A percentile compares a stretch with the other conserved stretches of the same genome.
Evolutionary conservation across 2,113 vertebrate species (phyloP).

Genomic region (Thinocorus orbignyianus): DNA sequence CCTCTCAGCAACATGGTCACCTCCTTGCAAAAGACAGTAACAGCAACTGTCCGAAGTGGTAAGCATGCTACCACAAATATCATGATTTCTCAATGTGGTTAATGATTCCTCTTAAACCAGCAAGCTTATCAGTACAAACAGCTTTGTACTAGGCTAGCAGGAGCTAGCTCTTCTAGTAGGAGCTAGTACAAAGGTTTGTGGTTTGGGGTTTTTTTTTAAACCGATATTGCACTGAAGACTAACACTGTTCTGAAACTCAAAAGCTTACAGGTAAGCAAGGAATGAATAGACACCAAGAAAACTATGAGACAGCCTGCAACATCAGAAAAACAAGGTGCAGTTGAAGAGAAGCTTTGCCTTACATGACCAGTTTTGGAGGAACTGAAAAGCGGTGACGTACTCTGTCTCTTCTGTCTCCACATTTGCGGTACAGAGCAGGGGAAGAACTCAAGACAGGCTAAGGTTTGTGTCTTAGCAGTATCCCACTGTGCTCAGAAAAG

Average conservation of each 20-base stretch:
- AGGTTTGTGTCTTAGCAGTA: not conserved
- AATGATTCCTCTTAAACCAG: not conserved
- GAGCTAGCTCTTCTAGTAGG: too few species aligned
- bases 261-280: not conserved
- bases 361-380: not conserved
- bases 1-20: not conserved
- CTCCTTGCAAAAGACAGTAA: not conserved
- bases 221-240: not conserved
- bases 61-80: not conserved
- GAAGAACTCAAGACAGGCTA: not conserved
- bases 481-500: not conserved
- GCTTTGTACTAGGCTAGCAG: too few species aligned
- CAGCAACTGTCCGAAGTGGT: not conserved
- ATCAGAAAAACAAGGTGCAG: not conserved
- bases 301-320: rapidly evolving
- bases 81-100: not conserved
- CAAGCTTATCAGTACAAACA: not conserved
- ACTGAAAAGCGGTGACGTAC: not conserved
- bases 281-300: not conserved
- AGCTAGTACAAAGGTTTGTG: not conserved
- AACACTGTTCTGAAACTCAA: not conserved
- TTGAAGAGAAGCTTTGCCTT: not conserved
- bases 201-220: not conserved
- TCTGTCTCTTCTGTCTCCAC: not conserved
- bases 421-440: not conserved